These are phyloP conservation scores for Vanessa atalanta DNA, from an alignment of 1,140 invertebrate genomes.

Conservation along the genomic window DNA sequence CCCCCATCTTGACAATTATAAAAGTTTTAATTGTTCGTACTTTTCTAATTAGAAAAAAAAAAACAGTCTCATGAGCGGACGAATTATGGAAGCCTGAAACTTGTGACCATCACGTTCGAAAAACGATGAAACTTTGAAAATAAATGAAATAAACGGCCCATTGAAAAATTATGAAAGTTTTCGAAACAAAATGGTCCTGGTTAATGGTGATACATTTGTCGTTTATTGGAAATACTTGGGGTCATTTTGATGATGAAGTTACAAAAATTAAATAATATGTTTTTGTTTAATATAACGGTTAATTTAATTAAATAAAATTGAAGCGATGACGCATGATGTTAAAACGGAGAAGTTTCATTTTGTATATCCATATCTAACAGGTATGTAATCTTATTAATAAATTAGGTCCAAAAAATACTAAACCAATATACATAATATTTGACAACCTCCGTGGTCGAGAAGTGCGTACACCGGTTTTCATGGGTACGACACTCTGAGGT, in stretches of 20 bases:
- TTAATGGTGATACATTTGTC: neutral
- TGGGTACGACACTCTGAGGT: too few species aligned
- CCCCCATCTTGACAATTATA: conserved; percentile 74
- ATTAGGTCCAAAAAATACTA: too few species aligned
- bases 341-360: too few species aligned
- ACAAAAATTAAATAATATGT: too few species aligned
- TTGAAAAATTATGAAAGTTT: conserved; percentile 8
- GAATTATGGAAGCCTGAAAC: conserved; percentile 10
- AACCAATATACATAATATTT: too few species aligned
- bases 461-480: too few species aligned
- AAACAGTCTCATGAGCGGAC: conserved; percentile 22
- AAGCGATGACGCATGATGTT: too few species aligned
- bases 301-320: too few species aligned
- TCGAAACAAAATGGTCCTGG: neutral
- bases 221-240: conserved; percentile 1
- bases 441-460: too few species aligned
- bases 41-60: conserved; percentile 74
- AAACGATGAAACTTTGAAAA: conserved; percentile 16
- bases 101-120: conserved; percentile 7
- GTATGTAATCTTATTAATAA: too few species aligned
- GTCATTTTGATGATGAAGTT: neutral
- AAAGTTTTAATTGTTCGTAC: conserved; percentile 79
- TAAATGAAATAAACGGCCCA: conserved; percentile 5
- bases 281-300: too few species aligned
- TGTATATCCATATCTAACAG: too few species aligned